A percentile compares a stretch with the other conserved stretches of the same genome.
phyloP scores from a whole-genome alignment of 2,797 vertebrate genomes.

The Leontopithecus rosalia region DNA sequence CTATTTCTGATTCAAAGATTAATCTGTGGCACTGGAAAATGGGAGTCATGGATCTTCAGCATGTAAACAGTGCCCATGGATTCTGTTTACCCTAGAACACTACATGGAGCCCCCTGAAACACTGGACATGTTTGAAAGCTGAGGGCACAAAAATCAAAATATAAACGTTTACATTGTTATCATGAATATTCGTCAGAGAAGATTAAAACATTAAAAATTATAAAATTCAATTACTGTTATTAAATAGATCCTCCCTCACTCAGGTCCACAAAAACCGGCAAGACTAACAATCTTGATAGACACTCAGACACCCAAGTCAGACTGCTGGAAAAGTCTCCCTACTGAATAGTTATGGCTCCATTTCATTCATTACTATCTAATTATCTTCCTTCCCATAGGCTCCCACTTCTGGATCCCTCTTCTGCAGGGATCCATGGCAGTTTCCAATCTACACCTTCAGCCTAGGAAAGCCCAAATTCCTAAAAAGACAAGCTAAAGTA shows the following conservation, averaged over 20 bases:
- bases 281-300: not conserved
- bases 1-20: not conserved
- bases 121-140: not conserved
- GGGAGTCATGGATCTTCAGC: not conserved
- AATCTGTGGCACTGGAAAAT: not conserved
- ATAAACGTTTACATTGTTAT: not conserved
- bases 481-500: not conserved
- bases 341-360: not conserved
- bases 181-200: not conserved
- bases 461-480: not conserved
- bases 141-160: not conserved
- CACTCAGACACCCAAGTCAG: not conserved
- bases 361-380: not conserved
- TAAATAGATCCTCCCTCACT: not conserved
- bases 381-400: not conserved
- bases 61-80: not conserved
- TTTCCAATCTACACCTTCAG: not conserved
- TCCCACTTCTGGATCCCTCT: too few relatives aligned
- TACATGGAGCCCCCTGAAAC: not conserved
- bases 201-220: not conserved
- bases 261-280: not conserved
- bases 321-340: not conserved
- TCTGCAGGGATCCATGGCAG: not conserved
- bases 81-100: not conserved
- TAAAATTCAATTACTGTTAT: not conserved